Percentiles rank a stretch among this genome's conserved stretches.
These are phyloP conservation scores for Coracopsis vasa DNA, from an alignment of 2,113 vertebrate species.

Conservation along the genomic window DNA sequence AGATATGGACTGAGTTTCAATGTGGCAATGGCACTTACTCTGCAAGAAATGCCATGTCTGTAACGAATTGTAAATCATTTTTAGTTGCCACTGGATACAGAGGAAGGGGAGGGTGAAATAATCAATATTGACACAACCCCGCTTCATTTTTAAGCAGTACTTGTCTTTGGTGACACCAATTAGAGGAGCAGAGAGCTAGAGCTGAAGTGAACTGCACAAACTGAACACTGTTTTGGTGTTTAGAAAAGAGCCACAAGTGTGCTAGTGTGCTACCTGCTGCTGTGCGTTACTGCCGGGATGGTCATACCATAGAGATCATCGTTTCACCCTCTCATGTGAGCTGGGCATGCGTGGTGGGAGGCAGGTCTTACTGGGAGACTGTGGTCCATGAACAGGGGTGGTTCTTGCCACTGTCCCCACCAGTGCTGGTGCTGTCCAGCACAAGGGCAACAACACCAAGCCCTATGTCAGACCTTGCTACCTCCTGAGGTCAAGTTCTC, in stretches of 20 bases:
- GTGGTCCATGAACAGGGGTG: rapidly evolving
- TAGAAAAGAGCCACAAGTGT: not conserved
- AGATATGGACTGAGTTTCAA: conserved; percentile 2
- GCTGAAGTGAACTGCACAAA: not conserved
- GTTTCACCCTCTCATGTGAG: rapidly evolving
- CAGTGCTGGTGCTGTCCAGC: not conserved
- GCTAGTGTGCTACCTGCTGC: too few relatives aligned
- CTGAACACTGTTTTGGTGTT: not conserved
- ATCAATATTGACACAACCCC: not conserved
- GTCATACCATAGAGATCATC: rapidly evolving
- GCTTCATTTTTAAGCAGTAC: conserved; percentile 24
- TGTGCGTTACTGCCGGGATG: rapidly evolving
- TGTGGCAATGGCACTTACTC: not conserved
- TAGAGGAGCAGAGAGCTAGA: not conserved
- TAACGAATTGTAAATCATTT: conserved; percentile 43
- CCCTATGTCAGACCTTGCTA: not conserved
- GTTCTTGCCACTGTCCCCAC: not conserved
- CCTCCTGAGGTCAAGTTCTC: not conserved
- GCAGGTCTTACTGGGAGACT: rapidly evolving
- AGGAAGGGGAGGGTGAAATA: not conserved
- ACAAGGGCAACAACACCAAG: not conserved
- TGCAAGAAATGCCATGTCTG: not conserved
- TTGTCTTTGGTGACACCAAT: not conserved
- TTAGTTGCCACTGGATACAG: conserved; percentile 29
- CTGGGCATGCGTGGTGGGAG: not conserved